phyloP scores from a whole-genome alignment of 2,888 invertebrate genomes.

The Hypolimnas misippus region DNA sequence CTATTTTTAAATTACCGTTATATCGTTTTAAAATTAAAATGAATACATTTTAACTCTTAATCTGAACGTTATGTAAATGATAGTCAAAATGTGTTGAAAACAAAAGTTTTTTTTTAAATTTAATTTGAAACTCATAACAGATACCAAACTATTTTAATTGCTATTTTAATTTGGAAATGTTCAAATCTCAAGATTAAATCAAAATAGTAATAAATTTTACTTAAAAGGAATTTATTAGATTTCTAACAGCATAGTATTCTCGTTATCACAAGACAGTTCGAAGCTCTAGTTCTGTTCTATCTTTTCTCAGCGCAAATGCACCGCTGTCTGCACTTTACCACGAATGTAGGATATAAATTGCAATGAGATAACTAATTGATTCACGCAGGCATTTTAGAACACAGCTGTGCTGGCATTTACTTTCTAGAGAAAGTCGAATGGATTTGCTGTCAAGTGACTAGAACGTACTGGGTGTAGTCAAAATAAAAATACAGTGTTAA shows the following conservation, averaged over 20 bases:
- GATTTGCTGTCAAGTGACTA: slow-evolving; percentile 43
- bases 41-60: too few relatives aligned
- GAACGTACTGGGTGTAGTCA: slow-evolving; percentile 22
- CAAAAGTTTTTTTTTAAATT: too few relatives aligned
- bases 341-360: slow-evolving; percentile 40
- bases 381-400: slow-evolving; percentile 43
- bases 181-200: too few relatives aligned
- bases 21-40: too few relatives aligned
- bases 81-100: too few relatives aligned
- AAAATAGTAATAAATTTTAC: neutral
- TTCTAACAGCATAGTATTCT: neutral
- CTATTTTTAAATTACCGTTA: too few relatives aligned
- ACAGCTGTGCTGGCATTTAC: slow-evolving; percentile 42
- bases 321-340: slow-evolving; percentile 15
- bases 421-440: slow-evolving; percentile 47
- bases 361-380: slow-evolving; percentile 44
- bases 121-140: too few relatives aligned
- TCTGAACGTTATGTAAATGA: too few relatives aligned
- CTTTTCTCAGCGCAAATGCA: slow-evolving; percentile 12
- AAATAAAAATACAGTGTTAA: slow-evolving; percentile 21
- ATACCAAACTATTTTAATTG: too few relatives aligned
- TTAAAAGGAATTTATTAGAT: neutral
- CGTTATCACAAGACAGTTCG: neutral
- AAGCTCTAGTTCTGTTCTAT: neutral
- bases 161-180: too few relatives aligned